These are phyloP conservation scores for Rotaria socialis DNA, from an alignment of 2,888 invertebrate genomes.

Conservation along the genomic window DNA sequence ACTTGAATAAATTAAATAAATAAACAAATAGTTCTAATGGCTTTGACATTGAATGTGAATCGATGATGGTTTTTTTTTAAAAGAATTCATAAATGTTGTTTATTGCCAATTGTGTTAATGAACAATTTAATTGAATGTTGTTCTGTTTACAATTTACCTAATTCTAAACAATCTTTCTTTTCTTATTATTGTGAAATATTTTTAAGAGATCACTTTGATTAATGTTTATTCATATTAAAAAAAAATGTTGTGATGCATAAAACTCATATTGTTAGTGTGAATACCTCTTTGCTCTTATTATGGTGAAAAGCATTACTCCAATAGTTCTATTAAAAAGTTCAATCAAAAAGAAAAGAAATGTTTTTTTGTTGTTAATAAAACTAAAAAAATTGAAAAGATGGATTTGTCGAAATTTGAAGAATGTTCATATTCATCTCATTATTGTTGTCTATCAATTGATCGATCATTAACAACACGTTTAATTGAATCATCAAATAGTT, in stretches of 20 bases:
- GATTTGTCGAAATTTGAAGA: background rate
- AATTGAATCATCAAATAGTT: background rate
- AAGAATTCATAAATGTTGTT: too few relatives aligned
- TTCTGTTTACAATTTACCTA: too few relatives aligned
- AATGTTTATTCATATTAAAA: too few relatives aligned
- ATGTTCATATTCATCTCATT: background rate
- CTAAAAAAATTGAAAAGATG: background rate
- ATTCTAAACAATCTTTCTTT: too few relatives aligned
- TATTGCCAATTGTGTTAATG: too few relatives aligned
- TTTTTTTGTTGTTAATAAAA: conserved; percentile 1
- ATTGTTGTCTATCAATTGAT: background rate
- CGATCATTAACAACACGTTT: conserved; percentile 3
- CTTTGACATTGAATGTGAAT: too few relatives aligned
- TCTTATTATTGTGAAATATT: too few relatives aligned
- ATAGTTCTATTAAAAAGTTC: background rate
- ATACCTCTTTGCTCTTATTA: background rate
- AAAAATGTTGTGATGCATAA: background rate
- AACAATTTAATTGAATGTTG: too few relatives aligned
- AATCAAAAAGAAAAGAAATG: background rate
- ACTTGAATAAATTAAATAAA: too few relatives aligned
- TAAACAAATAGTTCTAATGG: too few relatives aligned
- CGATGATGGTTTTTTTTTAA: too few relatives aligned
- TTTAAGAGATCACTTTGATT: too few relatives aligned
- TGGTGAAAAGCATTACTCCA: background rate
- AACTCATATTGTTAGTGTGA: background rate